Base-by-base conservation (phyloP, 2,888 invertebrate genomes). In the Caenorhabditis imperialis region DNA sequence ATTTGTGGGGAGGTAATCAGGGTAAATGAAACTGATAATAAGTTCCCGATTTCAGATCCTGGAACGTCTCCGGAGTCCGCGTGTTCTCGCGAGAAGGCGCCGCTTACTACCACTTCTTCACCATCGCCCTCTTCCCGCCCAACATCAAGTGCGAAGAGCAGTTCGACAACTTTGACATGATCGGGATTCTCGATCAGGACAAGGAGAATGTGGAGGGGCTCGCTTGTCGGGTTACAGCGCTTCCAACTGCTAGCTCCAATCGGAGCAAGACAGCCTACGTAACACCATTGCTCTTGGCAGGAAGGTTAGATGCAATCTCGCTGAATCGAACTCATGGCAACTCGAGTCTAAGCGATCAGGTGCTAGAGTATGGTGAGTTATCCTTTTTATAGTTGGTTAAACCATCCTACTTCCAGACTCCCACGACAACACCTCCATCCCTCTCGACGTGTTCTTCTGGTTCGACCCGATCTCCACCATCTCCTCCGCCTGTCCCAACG, bases 401-500 rank as follows among this genome's bases (percentile, higher is more conserved):
- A 8, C 10, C 44, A 8, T 25, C 12, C 1, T 3, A 12, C 16
- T 57, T 77, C 47, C 67, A 81, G 81, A 77, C 7, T 45, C 51
- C 5, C 57, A 67, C 40, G 73, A 79, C 51, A 76, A 75, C 60
- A 35, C 77, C 1, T 73, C 78, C 10, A 76, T 75, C 2, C 84
- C 86, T 1, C 62, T 84, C 12, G 87, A 87, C 75, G 71, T 86
- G 27, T 85, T 86, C 63, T 79, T 87, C 51, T 87, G 82, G 81
- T 87, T 77, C 54, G 81, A 81, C 25, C 63, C 83, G 0, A 48
- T 75, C 1, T 33, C 54, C 5, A 50, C 72, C 0, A 16, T 63
- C 18, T 57, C 73, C 25, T 88, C 89, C 2, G 87, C 88, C 1
- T 92, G 92, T 85, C 90, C 89, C 0, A 82, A 89, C 23, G 92